Evolutionary conservation across 2,113 vertebrate species (phyloP).

Genomic region (Tachycineta bicolor): DNA sequence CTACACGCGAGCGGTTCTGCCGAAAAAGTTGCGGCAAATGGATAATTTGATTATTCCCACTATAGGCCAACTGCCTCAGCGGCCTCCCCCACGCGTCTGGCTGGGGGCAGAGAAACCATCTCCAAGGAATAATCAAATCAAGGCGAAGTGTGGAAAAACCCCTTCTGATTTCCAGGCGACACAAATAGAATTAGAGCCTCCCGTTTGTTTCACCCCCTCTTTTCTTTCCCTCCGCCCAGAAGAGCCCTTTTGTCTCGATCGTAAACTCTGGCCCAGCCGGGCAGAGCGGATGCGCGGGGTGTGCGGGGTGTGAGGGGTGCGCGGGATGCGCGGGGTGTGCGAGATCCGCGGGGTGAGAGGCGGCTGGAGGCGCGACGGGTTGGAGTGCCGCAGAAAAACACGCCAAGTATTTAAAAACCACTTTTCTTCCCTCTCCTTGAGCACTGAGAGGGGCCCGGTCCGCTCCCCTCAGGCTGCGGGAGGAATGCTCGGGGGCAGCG

Average conservation of each 20-base stretch:
- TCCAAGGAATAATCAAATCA: conserved; percentile 98
- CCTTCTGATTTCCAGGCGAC: conserved; percentile 94
- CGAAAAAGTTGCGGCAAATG: conserved; percentile 94
- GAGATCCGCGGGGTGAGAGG: not conserved
- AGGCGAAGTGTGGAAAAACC: conserved; percentile 93
- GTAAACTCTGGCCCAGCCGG: conserved; percentile 77
- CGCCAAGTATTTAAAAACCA: conserved; percentile 64
- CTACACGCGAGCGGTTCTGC: conserved; percentile 88
- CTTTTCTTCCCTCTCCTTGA: conserved; percentile 67
- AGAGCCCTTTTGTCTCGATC: conserved; percentile 82
- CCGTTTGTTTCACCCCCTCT: conserved; percentile 54
- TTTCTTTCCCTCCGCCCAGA: conserved; percentile 61
- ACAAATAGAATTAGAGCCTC: conserved; percentile 96
- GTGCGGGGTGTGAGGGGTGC: not conserved
- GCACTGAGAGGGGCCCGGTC: conserved; percentile 13
- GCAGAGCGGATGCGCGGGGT: conserved; percentile 45
- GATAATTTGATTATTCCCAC: conserved; percentile 97
- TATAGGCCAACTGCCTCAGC: conserved; percentile 96
- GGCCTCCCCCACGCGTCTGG: conserved; percentile 97
- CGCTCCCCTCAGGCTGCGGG: conserved; percentile 65
- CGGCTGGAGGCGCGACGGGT: not conserved
- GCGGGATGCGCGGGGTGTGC: not conserved
- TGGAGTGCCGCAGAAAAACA: conserved; percentile 5
- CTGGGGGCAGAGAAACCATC: conserved; percentile 83
- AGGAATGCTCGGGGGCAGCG: conserved; percentile 86